Evolutionary conservation across 1,140 invertebrate genomes (phyloP), one percentile per base, ranked within the genome.

Genomic region (Hylaeus volcanicus): DNA sequence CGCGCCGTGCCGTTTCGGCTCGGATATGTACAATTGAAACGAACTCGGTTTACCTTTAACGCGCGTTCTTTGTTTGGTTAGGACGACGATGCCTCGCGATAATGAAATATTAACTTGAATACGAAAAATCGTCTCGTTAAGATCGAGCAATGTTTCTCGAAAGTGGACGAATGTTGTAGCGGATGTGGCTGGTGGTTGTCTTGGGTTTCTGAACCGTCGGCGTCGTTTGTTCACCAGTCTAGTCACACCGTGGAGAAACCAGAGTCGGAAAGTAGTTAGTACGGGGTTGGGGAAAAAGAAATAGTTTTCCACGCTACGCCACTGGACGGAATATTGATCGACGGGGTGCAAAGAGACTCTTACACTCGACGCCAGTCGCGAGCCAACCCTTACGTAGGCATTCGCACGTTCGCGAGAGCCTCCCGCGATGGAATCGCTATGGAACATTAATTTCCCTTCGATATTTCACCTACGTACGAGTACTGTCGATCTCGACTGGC

Each of bases 261-360:
- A 1, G 45, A 74, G 26, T 65, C 45, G 8, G 26, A n/a, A 12
- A 74, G 61, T 79, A 74, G 71, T 74, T 79, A 37, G 37, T 8
- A 9, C 15, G 9, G 53, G 79, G 70, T 26, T 39, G 60, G 58
- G 64, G 37, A 74, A 81, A 88, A 84, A 86, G 79, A 82, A 86
- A 88, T 85, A 86, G 84, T 88, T 88, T 87, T 64, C 82, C 88
- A 74, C 85, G 88, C 83, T 90, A 88, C 89, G 89, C 86, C 85
- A 88, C 82, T 89, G 88, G 79, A 86, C 77, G 82, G 75, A 83
- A 90, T 90, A 90, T 90, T 89, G 89, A 90, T 90, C 89, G 89
- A 88, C 86, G 82, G 86, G 86, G 69, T 86, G 86, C 79, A 82
- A 82, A 88, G 83, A 86, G 84, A 76, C 86, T 84, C 86, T 90